Conservation (phyloP, 2,113 vertebrate genomes). For the Cyanocitta stelleri region DNA sequence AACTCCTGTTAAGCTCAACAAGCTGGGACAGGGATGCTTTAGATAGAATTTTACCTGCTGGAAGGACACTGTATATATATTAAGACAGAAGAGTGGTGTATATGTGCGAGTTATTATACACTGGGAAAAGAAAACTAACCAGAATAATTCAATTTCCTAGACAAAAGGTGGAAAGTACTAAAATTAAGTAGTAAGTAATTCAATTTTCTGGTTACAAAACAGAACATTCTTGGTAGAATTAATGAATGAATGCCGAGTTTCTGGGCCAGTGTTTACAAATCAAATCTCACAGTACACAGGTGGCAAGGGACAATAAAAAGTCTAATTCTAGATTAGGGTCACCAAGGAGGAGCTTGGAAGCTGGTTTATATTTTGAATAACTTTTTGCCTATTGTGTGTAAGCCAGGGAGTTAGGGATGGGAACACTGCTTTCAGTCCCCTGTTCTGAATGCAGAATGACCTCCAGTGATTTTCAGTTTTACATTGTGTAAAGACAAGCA, state of each 20-base stretch:
- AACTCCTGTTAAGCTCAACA: background rate
- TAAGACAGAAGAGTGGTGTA: background rate
- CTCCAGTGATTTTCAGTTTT: background rate
- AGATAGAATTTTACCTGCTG: background rate
- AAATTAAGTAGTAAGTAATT: constrained; percentile 24
- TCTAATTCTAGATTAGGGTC: background rate
- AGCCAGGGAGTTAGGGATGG: background rate
- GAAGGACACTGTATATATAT: background rate
- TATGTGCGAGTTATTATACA: background rate
- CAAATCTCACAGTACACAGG: background rate
- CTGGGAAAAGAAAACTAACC: background rate
- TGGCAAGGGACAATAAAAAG: background rate
- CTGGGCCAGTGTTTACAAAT: background rate
- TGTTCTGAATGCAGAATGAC: background rate
- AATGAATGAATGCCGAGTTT: background rate
- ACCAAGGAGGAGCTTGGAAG: background rate
- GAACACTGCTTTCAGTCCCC: background rate
- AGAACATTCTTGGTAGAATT: constrained; percentile 36
- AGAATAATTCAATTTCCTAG: background rate
- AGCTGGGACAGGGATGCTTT: background rate
- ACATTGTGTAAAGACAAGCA: background rate
- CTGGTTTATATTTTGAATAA: background rate
- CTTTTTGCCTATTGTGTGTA: background rate
- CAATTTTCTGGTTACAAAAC: background rate
- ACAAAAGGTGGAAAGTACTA: constrained; percentile 9